A percentile compares a stretch with the other conserved stretches of the same genome.
Conservation (phyloP, 2,888 invertebrate genomes). For the Alloplasta piceator region DNA sequence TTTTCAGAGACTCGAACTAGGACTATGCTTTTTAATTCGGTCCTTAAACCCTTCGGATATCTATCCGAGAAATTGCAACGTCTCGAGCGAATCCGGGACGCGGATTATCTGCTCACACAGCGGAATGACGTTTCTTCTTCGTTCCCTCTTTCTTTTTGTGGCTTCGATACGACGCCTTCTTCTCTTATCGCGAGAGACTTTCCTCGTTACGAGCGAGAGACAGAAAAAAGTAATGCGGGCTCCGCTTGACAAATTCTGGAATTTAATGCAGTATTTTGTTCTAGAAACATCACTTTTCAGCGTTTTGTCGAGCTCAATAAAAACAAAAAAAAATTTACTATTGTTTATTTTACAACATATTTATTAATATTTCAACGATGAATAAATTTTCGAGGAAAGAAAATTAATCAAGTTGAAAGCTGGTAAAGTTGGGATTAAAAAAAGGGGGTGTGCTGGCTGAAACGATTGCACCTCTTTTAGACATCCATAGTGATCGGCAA, state of each 20-base stretch:
- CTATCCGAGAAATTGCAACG: constrained; percentile 56
- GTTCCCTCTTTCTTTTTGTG: constrained; percentile 12
- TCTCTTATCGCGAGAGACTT: constrained; percentile 34
- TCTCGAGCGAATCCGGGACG: constrained; percentile 65
- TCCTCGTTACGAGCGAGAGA: constrained; percentile 42
- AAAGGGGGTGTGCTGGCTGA: too few relatives aligned
- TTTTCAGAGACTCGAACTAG: constrained; percentile 40
- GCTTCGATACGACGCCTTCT: neutral
- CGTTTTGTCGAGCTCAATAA: too few relatives aligned
- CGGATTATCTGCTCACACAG: constrained; percentile 55
- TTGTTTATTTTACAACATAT: too few relatives aligned
- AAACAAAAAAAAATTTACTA: too few relatives aligned
- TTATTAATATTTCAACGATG: too few relatives aligned
- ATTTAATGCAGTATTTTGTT: constrained; percentile 16
- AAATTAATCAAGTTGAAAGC: too few relatives aligned
- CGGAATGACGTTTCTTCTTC: constrained; percentile 26
- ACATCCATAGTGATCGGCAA: too few relatives aligned
- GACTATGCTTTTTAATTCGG: constrained; percentile 64
- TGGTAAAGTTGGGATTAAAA: too few relatives aligned
- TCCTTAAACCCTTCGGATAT: constrained; percentile 72
- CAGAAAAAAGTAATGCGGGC: constrained; percentile 47
- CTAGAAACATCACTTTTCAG: too few relatives aligned
- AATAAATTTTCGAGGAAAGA: too few relatives aligned
- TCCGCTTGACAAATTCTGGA: constrained; percentile 57
- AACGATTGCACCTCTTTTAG: too few relatives aligned